Evolutionary conservation across 2,797 vertebrate genomes (phyloP).

Genomic region (Sphenodon punctatus): DNA sequence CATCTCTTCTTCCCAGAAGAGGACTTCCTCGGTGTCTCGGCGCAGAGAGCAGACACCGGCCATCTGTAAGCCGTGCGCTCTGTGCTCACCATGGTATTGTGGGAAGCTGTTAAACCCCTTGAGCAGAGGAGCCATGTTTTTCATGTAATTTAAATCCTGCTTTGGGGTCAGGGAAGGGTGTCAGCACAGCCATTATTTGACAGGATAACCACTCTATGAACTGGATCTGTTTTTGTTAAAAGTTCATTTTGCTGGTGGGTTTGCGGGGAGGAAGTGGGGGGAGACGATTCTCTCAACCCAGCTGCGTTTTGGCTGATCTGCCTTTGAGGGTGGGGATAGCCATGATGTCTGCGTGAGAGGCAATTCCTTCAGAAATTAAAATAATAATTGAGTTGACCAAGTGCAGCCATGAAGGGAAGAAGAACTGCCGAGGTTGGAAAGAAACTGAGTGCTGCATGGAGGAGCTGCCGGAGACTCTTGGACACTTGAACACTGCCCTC

Average conservation of each 20-base stretch:
- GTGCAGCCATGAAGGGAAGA: neutral
- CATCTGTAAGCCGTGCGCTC: neutral
- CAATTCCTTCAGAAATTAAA: conserved; percentile 11
- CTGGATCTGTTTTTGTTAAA: neutral
- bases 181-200: neutral
- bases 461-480: neutral
- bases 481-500: neutral
- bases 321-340: neutral
- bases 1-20: too few relatives aligned
- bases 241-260: neutral
- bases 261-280: neutral
- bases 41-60: neutral
- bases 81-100: neutral
- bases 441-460: neutral
- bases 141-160: neutral
- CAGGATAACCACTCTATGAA: neutral
- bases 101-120: neutral
- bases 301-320: neutral
- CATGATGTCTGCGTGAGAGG: neutral
- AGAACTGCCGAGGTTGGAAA: neutral
- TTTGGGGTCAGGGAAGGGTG: neutral
- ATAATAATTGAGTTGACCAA: neutral
- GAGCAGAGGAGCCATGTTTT: neutral
- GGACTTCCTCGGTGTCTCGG: too few relatives aligned
- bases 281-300: neutral